Evolutionary conservation across 2,888 invertebrate species (phyloP), one percentile per base, ranked within the genome.

Genomic region (Odontocolon sp.): DNA sequence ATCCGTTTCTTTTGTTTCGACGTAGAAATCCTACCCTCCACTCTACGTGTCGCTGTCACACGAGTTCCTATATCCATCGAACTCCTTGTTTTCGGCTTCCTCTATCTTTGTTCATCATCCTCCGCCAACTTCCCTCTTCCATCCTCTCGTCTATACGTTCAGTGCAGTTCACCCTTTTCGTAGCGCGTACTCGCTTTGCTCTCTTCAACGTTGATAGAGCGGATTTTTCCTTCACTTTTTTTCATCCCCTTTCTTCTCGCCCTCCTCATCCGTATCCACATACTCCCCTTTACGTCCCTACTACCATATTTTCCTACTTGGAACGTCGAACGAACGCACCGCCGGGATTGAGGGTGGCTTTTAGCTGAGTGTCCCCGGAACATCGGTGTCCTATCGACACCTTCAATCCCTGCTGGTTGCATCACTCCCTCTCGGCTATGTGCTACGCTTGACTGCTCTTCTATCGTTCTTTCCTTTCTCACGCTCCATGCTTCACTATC

Each of bases 271-370:
- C 56, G 21, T 56, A 21, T 3, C 23, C 38, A 57, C 47, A 26
- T 56, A 38, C 8, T 26, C 8, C 14, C 9, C 42, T 52, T 50
- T 2, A 33, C 28, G 26, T 26, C 16, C 6, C 66, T 33, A 28
- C 36, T 40, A 14, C 38, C 54, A 38, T 63, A 78, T 73, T 79
- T 80, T 79, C 16, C 73, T 47, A 28, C 45, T 73, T 52, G 28
- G 57, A 69, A 67, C 54, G 67, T 45, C 40, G 40, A 76, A 8
- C 47, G 56, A 38, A 42, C 57, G 63, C 56, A 52, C 52, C 76
- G 70, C 33, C 38, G 31, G 74, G 69, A 76, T 76, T 28, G 68
- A 50, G 57, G 47, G 50, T 68, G 68, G 76, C 76, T 76, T 76
- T 76, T 76, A 71, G 71, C 71, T 47, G 57, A 66, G 42, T 59